A percentile compares a stretch with the other conserved stretches of the same genome.
phyloP scores from a whole-genome alignment of 2,797 vertebrate species.

The Micropoecilia bifurca region DNA sequence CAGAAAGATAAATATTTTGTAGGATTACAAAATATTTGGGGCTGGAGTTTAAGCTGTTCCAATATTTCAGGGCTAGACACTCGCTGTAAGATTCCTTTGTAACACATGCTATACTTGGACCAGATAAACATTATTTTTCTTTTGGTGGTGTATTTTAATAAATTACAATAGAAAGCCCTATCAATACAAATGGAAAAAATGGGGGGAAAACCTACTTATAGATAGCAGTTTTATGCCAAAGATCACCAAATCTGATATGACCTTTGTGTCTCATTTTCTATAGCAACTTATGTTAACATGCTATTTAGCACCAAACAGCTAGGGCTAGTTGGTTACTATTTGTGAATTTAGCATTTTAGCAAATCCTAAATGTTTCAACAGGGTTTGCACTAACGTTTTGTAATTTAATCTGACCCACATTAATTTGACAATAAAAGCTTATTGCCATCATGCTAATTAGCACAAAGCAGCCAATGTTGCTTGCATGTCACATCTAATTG shows the following conservation, averaged over 20 bases:
- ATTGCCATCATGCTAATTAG: neutral
- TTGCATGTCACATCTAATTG: neutral
- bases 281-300: neutral
- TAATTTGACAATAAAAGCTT: neutral
- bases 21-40: constrained; percentile 41
- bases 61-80: constrained; percentile 17
- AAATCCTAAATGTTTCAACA: neutral
- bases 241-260: neutral
- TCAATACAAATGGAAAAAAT: neutral
- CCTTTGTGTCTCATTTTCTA: neutral
- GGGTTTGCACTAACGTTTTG: neutral
- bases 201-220: neutral
- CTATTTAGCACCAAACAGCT: neutral
- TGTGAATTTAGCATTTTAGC: neutral
- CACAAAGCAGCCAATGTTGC: neutral
- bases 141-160: neutral
- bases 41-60: constrained; percentile 29
- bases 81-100: constrained; percentile 5
- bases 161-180: neutral
- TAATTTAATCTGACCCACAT: neutral
- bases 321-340: neutral
- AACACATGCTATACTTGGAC: neutral
- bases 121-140: constrained; percentile 3
- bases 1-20: neutral
- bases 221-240: neutral